Evolutionary conservation across 2,113 vertebrate species (phyloP), one percentile per base, ranked within the genome.

Genomic region (Hirundichthys speculiger): DNA sequence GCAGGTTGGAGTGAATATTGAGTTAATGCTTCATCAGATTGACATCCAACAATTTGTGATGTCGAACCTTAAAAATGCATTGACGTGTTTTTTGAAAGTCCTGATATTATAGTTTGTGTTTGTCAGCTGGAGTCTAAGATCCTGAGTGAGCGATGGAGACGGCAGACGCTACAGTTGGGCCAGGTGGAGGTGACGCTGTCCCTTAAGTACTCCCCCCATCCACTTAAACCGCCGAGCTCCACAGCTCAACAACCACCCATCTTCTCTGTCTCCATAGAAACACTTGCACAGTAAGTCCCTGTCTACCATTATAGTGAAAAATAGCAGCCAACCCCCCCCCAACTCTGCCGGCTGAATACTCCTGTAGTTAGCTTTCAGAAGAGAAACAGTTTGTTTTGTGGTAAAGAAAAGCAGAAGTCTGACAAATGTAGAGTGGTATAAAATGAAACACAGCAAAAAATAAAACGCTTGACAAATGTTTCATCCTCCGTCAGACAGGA

Each of bases 171-270:
- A 0, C 65, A 53, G n/a, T 64, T 92, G 8, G 81, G 79, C 41
- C 82, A 74, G 5, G 47, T 90, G 59, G 80, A 92, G 30, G 34
- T 93, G 64, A 82, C 62, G 1, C 24, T 92, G 38, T 92, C 92
- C 56, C 62, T 93, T 21, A 92, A 85, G 69, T 93, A 82, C 75
- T 20, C 13, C 2, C 80, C 87, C n/a, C 92, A 93, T 60, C 82
- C 43, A 4, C 80, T 91, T 0, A 72, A 80, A 7, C 79, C 85
- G 1, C 91, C 92, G 7, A 83, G 81, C 48, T 40, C 69, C n/a
- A 4, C 54, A 2, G 47, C 69, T 3, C 64, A 79, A 3, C 80
- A 77, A 7, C 84, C 57, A 0, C 81, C 83, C 1, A 52, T 93
- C 27, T 93, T 92, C 71, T 50, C 76, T 8, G 73, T 92, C 50